These are phyloP conservation scores for Speoplatyrhinus poulsoni DNA, from an alignment of 2,113 vertebrate species.

Conservation along the genomic window DNA sequence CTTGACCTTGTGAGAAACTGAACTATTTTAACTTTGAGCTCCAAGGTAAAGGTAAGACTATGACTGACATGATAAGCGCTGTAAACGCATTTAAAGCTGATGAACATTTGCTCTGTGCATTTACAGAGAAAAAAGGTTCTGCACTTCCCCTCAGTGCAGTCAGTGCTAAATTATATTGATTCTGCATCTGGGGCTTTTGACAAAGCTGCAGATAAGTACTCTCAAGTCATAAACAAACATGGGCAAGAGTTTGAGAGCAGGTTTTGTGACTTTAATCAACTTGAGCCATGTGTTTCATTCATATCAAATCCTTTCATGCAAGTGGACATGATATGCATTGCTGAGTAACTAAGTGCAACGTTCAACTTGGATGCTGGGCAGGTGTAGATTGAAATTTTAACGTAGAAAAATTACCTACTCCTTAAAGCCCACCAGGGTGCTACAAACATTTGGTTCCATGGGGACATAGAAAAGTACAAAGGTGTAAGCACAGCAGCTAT, in stretches of 20 bases:
- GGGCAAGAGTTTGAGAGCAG: slow-evolving; percentile 32
- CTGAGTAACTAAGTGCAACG: not conserved
- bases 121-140: slow-evolving; percentile 24
- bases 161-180: slow-evolving; percentile 31
- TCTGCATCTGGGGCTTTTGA: slow-evolving; percentile 18
- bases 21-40: slow-evolving; percentile 53
- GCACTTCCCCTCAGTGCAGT: not conserved
- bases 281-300: not conserved
- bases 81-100: slow-evolving; percentile 34
- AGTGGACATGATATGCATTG: slow-evolving; percentile 18
- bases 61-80: slow-evolving; percentile 36
- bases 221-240: slow-evolving; percentile 18
- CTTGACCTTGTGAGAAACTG: slow-evolving; percentile 44
- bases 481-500: no score
- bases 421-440: slow-evolving; percentile 3
- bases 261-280: slow-evolving; percentile 35
- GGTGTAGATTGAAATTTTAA: slow-evolving; percentile 8
- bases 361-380: slow-evolving; percentile 1
- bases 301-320: slow-evolving; percentile 39
- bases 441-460: slow-evolving; percentile 12
- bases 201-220: slow-evolving; percentile 19
- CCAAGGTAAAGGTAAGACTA: slow-evolving; percentile 51
- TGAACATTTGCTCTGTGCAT: slow-evolving; percentile 31
- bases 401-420: not conserved
- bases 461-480: not conserved